Percentiles rank a stretch among this genome's conserved stretches.
These are phyloP conservation scores for Aurelia sp. DNA, from an alignment of 30 jellyfish, hydroid and myxozoan genomes.

Conservation along the genomic window DNA sequence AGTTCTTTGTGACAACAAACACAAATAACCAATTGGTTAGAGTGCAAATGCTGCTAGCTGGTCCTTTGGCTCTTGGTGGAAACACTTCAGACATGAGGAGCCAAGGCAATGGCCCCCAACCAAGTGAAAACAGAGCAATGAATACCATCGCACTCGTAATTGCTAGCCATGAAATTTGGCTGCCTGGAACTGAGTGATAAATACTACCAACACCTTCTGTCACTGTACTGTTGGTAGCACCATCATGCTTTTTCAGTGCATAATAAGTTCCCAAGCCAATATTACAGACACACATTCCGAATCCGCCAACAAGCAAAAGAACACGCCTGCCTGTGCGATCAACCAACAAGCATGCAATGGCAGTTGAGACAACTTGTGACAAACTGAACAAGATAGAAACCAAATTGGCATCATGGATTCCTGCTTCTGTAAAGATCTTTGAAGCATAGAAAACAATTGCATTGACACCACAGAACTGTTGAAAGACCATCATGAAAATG, in stretches of 20 bases:
- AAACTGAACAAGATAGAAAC: constrained; percentile 73
- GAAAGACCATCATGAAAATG: constrained; percentile 89
- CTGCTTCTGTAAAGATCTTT: constrained; percentile 82
- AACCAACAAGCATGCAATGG: constrained; percentile 91
- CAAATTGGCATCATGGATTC: constrained; percentile 55
- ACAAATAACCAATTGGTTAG: constrained; percentile 90
- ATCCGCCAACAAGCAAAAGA: constrained; percentile 84
- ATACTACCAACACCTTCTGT: neutral
- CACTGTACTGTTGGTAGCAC: constrained; percentile 9
- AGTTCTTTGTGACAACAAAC: constrained; percentile 78
- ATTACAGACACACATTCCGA: constrained; percentile 87
- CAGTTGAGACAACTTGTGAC: constrained; percentile 91
- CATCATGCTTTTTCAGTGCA: constrained; percentile 59
- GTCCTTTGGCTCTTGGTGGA: constrained; percentile 98
- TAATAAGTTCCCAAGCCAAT: constrained; percentile 83
- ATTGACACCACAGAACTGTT: constrained; percentile 95
- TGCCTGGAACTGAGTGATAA: constrained; percentile 71
- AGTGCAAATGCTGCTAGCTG: constrained; percentile 91
- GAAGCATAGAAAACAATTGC: constrained; percentile 87
- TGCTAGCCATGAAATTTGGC: constrained; percentile 86
- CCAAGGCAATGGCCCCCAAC: constrained; percentile 99
- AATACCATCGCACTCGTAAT: constrained; percentile 66
- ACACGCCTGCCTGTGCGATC: constrained; percentile 92
- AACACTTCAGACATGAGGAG: constrained; percentile 94
- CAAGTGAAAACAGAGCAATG: constrained; percentile 79